Percentiles rank a stretch among this genome's conserved stretches.
These are phyloP conservation scores for Scomberomorus guttatus DNA, from an alignment of 2,797 vertebrate genomes.

Conservation along the genomic window DNA sequence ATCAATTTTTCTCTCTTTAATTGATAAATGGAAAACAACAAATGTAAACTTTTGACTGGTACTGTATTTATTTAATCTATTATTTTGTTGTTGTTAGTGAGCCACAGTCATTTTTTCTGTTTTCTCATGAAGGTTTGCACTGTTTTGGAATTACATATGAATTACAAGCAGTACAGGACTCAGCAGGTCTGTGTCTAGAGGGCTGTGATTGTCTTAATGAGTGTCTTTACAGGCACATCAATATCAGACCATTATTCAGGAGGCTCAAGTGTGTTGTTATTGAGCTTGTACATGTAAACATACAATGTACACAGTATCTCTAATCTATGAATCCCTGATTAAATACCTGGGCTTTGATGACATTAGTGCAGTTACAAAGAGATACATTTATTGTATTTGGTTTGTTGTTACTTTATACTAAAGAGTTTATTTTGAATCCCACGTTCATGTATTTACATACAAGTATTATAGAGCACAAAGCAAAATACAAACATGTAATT, in stretches of 20 bases:
- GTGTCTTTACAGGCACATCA: slow-evolving; percentile 31
- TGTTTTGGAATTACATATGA: slow-evolving; percentile 34
- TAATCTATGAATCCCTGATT: slow-evolving; percentile 4
- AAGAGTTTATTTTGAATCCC: slow-evolving; percentile 11
- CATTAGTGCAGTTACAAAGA: background rate
- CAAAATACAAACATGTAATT: slow-evolving; percentile 8
- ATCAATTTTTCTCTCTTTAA: too few species aligned
- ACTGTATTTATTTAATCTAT: background rate
- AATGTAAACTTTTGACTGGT: too few species aligned
- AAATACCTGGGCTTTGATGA: background rate
- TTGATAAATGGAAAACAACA: too few species aligned
- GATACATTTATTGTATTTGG: background rate
- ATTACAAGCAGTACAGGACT: slow-evolving; percentile 36
- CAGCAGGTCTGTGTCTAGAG: slow-evolving; percentile 40
- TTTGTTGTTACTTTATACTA: slow-evolving; percentile 4
- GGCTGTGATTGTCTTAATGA: slow-evolving; percentile 63
- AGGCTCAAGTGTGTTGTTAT: slow-evolving; percentile 12
- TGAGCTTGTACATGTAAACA: slow-evolving; percentile 22
- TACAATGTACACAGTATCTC: background rate
- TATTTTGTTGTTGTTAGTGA: slow-evolving; percentile 13
- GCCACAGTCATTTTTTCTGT: background rate
- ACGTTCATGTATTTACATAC: background rate
- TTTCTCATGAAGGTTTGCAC: background rate
- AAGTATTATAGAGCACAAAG: slow-evolving; percentile 4
- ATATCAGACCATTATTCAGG: slow-evolving; percentile 32